Conservation (phyloP, 2,888 invertebrate genomes). For the Thelaira solivaga region DNA sequence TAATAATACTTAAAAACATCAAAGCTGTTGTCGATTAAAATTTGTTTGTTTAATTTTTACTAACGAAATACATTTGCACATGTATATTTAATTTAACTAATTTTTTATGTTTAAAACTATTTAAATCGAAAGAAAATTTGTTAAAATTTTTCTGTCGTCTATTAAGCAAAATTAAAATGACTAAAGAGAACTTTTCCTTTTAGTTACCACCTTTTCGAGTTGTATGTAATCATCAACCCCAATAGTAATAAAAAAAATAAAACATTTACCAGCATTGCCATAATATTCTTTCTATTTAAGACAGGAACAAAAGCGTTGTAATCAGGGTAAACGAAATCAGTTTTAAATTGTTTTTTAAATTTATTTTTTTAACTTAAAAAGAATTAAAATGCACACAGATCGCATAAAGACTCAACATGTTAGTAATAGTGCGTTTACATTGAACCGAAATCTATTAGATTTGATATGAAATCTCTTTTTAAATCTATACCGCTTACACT, state of each 20-base stretch:
- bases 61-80: background rate
- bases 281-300: background rate
- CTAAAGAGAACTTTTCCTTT: constrained; percentile 37
- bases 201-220: constrained; percentile 11
- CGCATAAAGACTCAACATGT: too few species aligned
- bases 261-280: constrained; percentile 48
- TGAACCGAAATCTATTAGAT: too few species aligned
- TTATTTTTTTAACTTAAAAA: too few species aligned
- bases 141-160: constrained; percentile 9
- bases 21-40: too few species aligned
- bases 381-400: too few species aligned
- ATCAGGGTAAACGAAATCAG: too few species aligned
- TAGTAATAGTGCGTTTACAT: too few species aligned
- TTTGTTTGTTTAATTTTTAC: background rate
- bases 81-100: too few species aligned
- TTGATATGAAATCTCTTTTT: too few species aligned
- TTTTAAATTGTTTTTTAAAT: too few species aligned
- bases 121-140: background rate
- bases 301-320: too few species aligned
- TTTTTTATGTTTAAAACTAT: background rate
- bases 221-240: constrained; percentile 35
- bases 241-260: background rate
- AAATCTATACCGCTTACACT: too few species aligned
- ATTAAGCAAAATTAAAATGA: constrained; percentile 41
- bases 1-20: background rate